Evolutionary conservation across 2,797 vertebrate genomes (phyloP).

Genomic region (Rhinophrynus dorsalis): DNA sequence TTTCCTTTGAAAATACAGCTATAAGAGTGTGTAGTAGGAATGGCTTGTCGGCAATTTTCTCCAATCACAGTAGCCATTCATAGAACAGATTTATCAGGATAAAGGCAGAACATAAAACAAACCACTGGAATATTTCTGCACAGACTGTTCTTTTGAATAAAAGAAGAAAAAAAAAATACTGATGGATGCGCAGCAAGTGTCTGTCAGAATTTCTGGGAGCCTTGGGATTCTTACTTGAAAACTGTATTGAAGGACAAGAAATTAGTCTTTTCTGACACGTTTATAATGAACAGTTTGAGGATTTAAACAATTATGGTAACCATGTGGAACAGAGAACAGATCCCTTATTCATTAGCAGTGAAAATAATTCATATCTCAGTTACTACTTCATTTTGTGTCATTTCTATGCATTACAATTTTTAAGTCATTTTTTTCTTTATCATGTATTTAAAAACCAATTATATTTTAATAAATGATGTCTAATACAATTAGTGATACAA

Average conservation of each 20-base stretch:
- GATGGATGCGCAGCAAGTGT: constrained; percentile 18
- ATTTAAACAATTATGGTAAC: constrained; percentile 32
- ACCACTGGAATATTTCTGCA: neutral
- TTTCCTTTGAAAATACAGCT: neutral
- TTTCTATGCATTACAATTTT: neutral
- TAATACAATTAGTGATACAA: no score
- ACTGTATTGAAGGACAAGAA: constrained; percentile 28
- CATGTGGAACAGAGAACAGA: constrained; percentile 24
- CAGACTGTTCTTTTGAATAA: constrained; percentile 10
- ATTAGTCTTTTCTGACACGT: constrained; percentile 9
- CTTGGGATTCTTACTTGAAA: constrained; percentile 23
- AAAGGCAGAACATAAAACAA: constrained; percentile 13
- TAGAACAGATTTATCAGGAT: constrained; percentile 24
- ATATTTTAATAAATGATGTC: no score
- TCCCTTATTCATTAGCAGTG: constrained; percentile 7
- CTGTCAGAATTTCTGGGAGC: neutral
- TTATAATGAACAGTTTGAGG: constrained; percentile 36
- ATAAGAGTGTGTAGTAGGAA: neutral
- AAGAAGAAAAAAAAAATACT: constrained; percentile 1
- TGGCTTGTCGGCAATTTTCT: neutral
- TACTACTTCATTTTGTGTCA: constrained; percentile 5
- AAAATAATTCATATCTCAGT: constrained; percentile 16
- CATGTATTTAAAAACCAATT: neutral
- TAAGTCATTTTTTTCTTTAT: neutral
- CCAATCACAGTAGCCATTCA: neutral